Evolutionary conservation across 2,888 invertebrate genomes (phyloP).

Genomic region (Boloria euphrosyne): DNA sequence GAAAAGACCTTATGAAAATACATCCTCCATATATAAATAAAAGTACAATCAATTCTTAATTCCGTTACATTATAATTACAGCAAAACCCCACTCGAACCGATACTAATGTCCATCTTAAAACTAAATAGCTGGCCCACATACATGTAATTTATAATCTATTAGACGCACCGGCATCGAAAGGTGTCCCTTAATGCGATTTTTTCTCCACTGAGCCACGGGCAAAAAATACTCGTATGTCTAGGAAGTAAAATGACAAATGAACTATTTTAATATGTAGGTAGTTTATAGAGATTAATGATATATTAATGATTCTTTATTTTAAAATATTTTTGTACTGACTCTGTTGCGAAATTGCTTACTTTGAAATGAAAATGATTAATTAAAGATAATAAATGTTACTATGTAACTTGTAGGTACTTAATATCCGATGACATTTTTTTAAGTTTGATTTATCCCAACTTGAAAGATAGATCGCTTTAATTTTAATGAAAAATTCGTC

Average conservation of each 20-base stretch:
- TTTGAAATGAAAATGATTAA: background rate
- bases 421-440: too few relatives aligned
- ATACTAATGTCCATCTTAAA: constrained; percentile 31
- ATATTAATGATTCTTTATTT: constrained; percentile 14
- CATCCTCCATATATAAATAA: background rate
- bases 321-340: background rate
- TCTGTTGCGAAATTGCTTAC: background rate
- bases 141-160: constrained; percentile 60
- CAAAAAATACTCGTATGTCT: constrained; percentile 30
- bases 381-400: too few relatives aligned
- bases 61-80: constrained; percentile 11
- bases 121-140: constrained; percentile 30
- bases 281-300: constrained; percentile 28
- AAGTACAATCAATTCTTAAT: background rate
- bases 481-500: too few relatives aligned
- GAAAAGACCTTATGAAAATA: too few relatives aligned
- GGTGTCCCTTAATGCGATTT: constrained; percentile 46
- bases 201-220: constrained; percentile 32
- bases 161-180: constrained; percentile 48
- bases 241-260: constrained; percentile 38
- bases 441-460: too few relatives aligned
- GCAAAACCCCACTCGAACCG: constrained; percentile 13
- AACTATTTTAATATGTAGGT: constrained; percentile 19
- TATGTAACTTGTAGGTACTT: too few relatives aligned
- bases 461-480: too few relatives aligned